phyloP scores from a whole-genome alignment of 1,140 invertebrate species.

The Telenomus remus region DNA sequence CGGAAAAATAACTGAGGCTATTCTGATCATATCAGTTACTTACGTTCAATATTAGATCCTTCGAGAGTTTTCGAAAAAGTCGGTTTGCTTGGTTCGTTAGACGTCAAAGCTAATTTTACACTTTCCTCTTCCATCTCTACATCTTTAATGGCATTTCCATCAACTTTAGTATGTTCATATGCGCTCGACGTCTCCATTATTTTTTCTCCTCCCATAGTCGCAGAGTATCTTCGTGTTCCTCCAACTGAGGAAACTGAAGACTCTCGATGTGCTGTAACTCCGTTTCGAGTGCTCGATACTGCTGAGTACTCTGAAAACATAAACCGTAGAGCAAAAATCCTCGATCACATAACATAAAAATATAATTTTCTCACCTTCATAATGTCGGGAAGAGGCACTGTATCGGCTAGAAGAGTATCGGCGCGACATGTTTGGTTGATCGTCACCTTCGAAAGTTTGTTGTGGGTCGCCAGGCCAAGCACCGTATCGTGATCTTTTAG shows the following conservation, averaged over 20 bases:
- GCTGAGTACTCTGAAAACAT: conserved; percentile 76
- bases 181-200: conserved; percentile 68
- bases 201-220: conserved; percentile 68
- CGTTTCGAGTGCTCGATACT: conserved; percentile 74
- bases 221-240: conserved; percentile 61
- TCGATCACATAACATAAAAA: too few relatives aligned
- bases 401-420: conserved; percentile 78
- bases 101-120: conserved; percentile 63
- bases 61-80: conserved; percentile 83
- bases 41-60: conserved; percentile 86
- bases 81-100: conserved; percentile 78
- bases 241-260: conserved; percentile 72
- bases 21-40: too few relatives aligned
- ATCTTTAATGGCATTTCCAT: conserved; percentile 59
- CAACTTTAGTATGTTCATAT: conserved; percentile 60
- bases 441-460: conserved; percentile 66
- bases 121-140: conserved; percentile 46
- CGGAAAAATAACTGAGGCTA: too few relatives aligned
- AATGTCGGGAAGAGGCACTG: conserved; percentile 77
- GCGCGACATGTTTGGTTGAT: conserved; percentile 77
- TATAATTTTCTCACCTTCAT: conserved; percentile 75
- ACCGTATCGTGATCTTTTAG: conserved; percentile 54
- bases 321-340: too few relatives aligned
- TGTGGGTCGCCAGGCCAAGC: conserved; percentile 50
- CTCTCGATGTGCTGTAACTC: conserved; percentile 73